Percentiles rank a stretch among this genome's conserved stretches.
Conservation (phyloP, 2,888 invertebrate species). For the Pecten maximus region DNA sequence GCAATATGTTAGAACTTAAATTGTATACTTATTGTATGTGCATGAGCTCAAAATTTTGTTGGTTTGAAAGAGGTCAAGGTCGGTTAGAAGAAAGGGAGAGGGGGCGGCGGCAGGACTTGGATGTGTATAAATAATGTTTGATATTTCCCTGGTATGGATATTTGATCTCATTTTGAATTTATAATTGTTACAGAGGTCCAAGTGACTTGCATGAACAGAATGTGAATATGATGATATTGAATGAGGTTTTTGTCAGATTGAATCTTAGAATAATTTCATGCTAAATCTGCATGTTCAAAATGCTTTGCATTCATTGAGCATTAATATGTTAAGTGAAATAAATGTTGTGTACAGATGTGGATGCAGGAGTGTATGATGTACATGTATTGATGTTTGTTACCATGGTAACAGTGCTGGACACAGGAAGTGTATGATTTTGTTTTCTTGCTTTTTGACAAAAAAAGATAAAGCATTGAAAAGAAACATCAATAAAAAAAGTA, state of each 20-base stretch:
- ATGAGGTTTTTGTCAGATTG: background rate
- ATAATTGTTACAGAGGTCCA: background rate
- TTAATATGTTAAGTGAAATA: background rate
- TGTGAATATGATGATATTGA: background rate
- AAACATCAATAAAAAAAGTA: slow-evolving; percentile 20
- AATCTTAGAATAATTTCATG: background rate
- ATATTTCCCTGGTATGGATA: background rate
- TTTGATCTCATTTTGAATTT: slow-evolving; percentile 13
- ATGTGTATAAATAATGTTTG: background rate
- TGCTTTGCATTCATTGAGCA: background rate
- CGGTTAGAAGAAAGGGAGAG: background rate
- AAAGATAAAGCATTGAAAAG: slow-evolving; percentile 14
- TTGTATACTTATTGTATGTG: no score
- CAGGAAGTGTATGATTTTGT: slow-evolving; percentile 9
- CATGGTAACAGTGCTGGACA: slow-evolving; percentile 27
- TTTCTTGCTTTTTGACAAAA: background rate
- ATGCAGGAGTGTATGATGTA: background rate
- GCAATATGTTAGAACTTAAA: no score
- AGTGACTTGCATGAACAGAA: background rate
- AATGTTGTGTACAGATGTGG: slow-evolving; percentile 3
- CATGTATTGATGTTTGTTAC: slow-evolving; percentile 33
- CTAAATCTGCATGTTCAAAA: slow-evolving; percentile 14
- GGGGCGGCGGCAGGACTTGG: background rate
- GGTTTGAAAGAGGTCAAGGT: background rate
- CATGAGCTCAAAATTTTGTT: no score